Evolutionary conservation across 1,140 invertebrate genomes (phyloP), one percentile per base, ranked within the genome.

Genomic region (Sinella curviseta): DNA sequence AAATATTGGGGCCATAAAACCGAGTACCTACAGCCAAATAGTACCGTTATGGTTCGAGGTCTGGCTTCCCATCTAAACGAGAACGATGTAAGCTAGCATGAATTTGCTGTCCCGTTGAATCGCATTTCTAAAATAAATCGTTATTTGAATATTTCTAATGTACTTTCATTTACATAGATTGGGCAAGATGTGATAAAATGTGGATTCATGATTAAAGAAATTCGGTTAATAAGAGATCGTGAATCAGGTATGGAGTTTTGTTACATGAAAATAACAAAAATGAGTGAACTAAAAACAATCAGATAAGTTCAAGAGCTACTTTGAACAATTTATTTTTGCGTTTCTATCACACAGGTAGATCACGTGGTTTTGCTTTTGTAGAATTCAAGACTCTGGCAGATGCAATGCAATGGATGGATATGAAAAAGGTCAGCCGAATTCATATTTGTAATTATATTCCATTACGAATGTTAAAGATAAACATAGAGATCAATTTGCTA

Each of bases 281-380:
- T 48, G 39, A 48, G 39, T 48, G 39, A 20, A 48, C 8, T 8
- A 12, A 12, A 12, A 20, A 20, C n/a, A n/a, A n/a, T n/a, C n/a
- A n/a, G n/a, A n/a, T n/a, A n/a, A n/a, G n/a, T n/a, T n/a, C n/a
- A n/a, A n/a, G n/a, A n/a, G n/a, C n/a, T n/a, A n/a, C n/a, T n/a
- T n/a, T n/a, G n/a, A 36, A 33, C 17, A 33, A 74, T 17, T 33
- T 30, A 74, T 8, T 20, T 74, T 74, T 30, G 26, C 16, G 24
- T 20, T 17, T 34, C 16, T 4, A 12, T 74, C 12, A 31, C 4
- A 74, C 92, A 93, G 94, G 94, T 91, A 90, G 91, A 87, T 94
- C 93, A 87, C 91, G 94, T 87, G 94, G 94, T 88, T 95, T 97
- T 91, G 95, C 95, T 88, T 97, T 97, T 91, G 94, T 97, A 88